Conservation (phyloP, 2,888 invertebrate species). For the Mimas tiliae region DNA sequence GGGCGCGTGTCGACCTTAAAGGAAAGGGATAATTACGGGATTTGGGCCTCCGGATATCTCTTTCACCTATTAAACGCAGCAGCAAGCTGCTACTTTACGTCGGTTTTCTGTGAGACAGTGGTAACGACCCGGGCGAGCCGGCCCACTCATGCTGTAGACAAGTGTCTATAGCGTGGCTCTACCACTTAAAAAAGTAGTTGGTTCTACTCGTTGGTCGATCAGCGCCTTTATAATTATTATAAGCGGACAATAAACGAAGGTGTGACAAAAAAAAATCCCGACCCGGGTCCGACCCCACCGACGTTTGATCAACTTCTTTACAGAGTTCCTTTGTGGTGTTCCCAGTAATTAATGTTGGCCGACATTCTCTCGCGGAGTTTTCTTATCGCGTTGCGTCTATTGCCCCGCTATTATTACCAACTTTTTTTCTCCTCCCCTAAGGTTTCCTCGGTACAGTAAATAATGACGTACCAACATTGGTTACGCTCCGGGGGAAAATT, state of each 20-base stretch:
- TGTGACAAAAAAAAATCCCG: constrained; percentile 46
- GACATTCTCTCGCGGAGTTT: constrained; percentile 58
- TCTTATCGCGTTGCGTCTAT: constrained; percentile 60
- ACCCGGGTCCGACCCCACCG: constrained; percentile 43
- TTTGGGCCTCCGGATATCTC: too few species aligned
- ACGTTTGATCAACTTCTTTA: constrained; percentile 60
- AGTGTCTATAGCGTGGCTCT: too few species aligned
- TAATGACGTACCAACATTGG: constrained; percentile 47
- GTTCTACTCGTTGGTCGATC: not conserved
- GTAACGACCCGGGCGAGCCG: too few species aligned
- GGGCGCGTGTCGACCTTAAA: too few species aligned
- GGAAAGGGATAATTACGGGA: too few species aligned
- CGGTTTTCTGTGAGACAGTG: too few species aligned
- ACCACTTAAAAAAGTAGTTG: too few species aligned
- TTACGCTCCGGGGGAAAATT: constrained; percentile 44
- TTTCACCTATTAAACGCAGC: too few species aligned
- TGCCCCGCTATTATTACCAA: constrained; percentile 53
- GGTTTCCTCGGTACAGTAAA: constrained; percentile 51
- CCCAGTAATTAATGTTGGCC: constrained; percentile 71
- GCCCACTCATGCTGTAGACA: too few species aligned
- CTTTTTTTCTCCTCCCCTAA: constrained; percentile 47
- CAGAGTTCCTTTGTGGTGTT: constrained; percentile 61
- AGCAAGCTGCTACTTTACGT: too few species aligned
- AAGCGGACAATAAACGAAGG: constrained; percentile 57
- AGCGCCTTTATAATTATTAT: constrained; percentile 51